Conservation (phyloP, 2,113 vertebrate genomes). For the Hiodon tergisus region DNA sequence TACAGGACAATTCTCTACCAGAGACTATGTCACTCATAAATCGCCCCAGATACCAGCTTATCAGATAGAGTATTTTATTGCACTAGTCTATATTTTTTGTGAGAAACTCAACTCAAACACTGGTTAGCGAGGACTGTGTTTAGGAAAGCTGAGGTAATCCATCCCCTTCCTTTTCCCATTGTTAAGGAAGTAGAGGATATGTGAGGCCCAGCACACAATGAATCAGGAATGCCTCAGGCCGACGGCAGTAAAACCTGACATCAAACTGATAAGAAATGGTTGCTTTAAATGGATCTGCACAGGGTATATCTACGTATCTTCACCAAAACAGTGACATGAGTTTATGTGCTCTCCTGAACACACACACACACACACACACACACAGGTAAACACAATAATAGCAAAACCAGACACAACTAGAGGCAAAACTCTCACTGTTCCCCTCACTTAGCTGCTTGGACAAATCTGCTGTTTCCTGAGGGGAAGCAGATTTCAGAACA, state of each 20-base stretch:
- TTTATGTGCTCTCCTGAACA: not conserved
- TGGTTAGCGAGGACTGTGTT: slow-evolving; percentile 45
- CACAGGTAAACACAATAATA: not conserved
- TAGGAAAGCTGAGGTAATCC: slow-evolving; percentile 57
- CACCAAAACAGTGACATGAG: not conserved
- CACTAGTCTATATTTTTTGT: slow-evolving; percentile 8
- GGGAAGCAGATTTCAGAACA: slow-evolving; percentile 49
- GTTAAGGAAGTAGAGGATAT: slow-evolving; percentile 33
- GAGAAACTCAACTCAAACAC: not conserved
- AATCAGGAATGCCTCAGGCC: slow-evolving; percentile 11
- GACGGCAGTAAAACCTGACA: too few relatives aligned
- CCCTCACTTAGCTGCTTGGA: slow-evolving; percentile 41
- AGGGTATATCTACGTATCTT: not conserved
- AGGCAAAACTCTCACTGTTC: not conserved
- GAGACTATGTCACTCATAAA: too few relatives aligned
- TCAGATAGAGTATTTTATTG: slow-evolving; percentile 35
- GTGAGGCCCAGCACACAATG: slow-evolving; percentile 5
- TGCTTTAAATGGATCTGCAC: not conserved
- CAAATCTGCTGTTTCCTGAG: slow-evolving; percentile 63
- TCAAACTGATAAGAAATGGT: not conserved
- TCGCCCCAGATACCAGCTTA: slow-evolving; percentile 1
- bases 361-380: slow-evolving; percentile 11
- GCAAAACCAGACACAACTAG: not conserved
- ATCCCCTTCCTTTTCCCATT: slow-evolving; percentile 43
- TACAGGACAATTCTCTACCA: not conserved